These are phyloP conservation scores for Microplitis deprimator DNA, from an alignment of 2,888 invertebrate genomes.

Conservation along the genomic window DNA sequence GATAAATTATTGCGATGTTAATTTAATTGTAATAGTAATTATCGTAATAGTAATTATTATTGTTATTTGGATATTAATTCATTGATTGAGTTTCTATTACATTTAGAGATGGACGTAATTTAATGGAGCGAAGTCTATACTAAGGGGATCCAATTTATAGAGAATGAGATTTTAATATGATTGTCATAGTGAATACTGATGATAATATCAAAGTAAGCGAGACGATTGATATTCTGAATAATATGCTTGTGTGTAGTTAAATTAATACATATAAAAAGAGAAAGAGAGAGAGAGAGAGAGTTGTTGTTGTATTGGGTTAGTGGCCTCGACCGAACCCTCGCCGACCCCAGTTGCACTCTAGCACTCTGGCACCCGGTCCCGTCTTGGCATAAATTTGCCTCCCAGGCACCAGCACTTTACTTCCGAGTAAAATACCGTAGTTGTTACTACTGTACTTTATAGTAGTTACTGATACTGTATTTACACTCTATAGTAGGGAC, in stretches of 20 bases:
- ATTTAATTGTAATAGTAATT: background rate
- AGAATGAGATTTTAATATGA: background rate
- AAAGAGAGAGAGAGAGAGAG: background rate
- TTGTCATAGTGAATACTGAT: background rate
- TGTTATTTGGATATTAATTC: background rate
- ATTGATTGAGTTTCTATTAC: background rate
- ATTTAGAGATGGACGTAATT: background rate
- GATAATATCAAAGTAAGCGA: background rate
- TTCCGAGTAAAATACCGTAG: slow-evolving; percentile 40
- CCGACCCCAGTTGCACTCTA: slow-evolving; percentile 34
- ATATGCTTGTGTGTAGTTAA: background rate
- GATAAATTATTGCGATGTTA: background rate
- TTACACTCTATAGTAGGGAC: slow-evolving; percentile 39
- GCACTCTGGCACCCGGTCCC: slow-evolving; percentile 37
- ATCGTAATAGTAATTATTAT: background rate
- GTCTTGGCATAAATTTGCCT: slow-evolving; percentile 50
- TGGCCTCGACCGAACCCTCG: slow-evolving; percentile 33
- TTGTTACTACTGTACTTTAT: background rate
- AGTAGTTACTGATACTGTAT: background rate
- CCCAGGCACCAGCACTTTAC: slow-evolving; percentile 31
- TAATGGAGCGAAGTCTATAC: background rate
- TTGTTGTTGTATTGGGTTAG: slow-evolving; percentile 23
- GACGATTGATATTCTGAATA: background rate
- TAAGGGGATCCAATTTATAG: background rate
- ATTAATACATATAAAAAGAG: background rate